Evolutionary conservation across 2,113 vertebrate species (phyloP).

Genomic region (Neodon shergylaensis): DNA sequence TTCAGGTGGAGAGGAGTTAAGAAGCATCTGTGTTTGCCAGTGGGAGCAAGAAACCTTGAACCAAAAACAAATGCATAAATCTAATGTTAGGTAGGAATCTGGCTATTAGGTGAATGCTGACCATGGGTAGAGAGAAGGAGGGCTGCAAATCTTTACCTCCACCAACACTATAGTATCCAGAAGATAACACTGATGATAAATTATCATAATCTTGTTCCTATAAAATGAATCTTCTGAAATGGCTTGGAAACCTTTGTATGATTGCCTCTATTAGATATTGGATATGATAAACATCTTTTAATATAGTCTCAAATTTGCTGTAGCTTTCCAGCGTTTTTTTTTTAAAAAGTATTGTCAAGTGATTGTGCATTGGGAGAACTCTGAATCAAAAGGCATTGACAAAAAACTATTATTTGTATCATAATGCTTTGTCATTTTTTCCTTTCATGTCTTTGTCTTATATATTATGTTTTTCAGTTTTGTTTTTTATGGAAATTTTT

Average conservation of each 20-base stretch:
- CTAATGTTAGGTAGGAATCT: slow-evolving; percentile 59
- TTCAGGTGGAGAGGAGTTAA: slow-evolving; percentile 71
- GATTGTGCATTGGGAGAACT: background rate
- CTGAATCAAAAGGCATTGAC: slow-evolving; percentile 20
- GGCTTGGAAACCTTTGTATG: slow-evolving; percentile 56
- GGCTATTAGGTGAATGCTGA: slow-evolving; percentile 56
- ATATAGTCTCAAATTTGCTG: slow-evolving; percentile 54
- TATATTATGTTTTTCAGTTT: background rate
- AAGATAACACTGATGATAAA: slow-evolving; percentile 60
- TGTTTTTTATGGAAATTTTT: background rate
- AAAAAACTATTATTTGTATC: background rate
- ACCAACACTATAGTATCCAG: slow-evolving; percentile 24
- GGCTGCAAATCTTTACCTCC: slow-evolving; percentile 48
- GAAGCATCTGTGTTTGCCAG: slow-evolving; percentile 80
- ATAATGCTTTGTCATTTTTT: background rate
- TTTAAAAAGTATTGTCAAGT: slow-evolving; percentile 2
- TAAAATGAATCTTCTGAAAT: slow-evolving; percentile 66
- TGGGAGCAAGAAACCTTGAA: slow-evolving; percentile 81
- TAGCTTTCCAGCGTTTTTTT: slow-evolving; percentile 22
- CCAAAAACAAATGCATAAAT: slow-evolving; percentile 70
- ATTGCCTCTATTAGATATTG: slow-evolving; percentile 57
- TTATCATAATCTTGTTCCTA: slow-evolving; percentile 14
- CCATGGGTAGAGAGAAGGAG: slow-evolving; percentile 5
- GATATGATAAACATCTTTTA: slow-evolving; percentile 67
- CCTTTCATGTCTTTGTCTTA: background rate